Evolutionary conservation across 2,113 vertebrate species (phyloP).

Genomic region (Melospiza melodia): DNA sequence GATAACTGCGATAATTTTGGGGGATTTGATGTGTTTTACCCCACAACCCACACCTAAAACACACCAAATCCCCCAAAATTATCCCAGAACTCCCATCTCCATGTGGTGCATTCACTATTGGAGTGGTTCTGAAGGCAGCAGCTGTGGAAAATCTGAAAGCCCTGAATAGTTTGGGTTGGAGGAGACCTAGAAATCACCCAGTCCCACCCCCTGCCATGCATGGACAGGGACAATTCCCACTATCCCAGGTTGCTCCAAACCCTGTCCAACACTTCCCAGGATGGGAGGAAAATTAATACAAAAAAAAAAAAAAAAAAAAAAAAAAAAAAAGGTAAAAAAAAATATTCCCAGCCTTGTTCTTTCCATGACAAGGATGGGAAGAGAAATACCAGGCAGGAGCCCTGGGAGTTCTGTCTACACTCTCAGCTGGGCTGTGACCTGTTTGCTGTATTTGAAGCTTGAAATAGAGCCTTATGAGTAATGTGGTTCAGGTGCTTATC

Average conservation of each 20-base stretch:
- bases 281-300: neutral
- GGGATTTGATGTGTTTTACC: neutral
- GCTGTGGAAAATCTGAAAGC: neutral
- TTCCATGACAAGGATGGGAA: neutral
- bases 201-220: neutral
- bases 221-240: neutral
- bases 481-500: slow-evolving; percentile 61
- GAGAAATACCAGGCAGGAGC: neutral
- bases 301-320: neutral
- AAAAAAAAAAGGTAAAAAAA: neutral
- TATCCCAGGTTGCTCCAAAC: neutral
- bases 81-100: neutral
- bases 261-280: neutral
- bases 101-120: rapidly evolving
- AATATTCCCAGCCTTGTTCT: neutral
- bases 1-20: no score
- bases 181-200: neutral
- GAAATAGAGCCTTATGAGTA: slow-evolving; percentile 51
- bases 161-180: neutral
- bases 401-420: neutral
- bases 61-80: neutral
- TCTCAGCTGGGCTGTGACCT: slow-evolving; percentile 1
- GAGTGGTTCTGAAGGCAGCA: neutral
- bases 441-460: slow-evolving; percentile 67
- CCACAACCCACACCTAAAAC: rapidly evolving